Conservation (phyloP, 2,888 invertebrate species). For the Crepidodera aurea region DNA sequence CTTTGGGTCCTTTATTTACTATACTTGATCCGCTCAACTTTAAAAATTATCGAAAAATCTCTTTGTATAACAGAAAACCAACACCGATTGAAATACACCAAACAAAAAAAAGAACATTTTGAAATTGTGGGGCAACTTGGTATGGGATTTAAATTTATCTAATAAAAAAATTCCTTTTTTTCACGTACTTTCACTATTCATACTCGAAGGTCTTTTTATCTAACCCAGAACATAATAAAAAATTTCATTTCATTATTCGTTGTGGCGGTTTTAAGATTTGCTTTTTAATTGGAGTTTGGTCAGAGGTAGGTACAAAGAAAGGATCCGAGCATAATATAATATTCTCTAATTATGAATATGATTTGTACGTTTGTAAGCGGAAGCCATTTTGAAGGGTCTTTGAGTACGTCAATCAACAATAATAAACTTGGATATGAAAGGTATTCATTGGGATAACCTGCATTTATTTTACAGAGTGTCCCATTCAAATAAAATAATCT, state of each 20-base stretch:
- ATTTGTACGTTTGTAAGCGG: slow-evolving; percentile 40
- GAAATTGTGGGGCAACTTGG: no score
- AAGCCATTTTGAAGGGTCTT: slow-evolving; percentile 39
- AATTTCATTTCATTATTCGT: slow-evolving; percentile 30
- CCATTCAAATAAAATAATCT: no score
- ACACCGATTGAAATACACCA: no score
- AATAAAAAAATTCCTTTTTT: no score
- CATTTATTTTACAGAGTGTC: slow-evolving; percentile 9
- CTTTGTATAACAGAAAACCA: no score
- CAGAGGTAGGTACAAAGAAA: slow-evolving; percentile 43
- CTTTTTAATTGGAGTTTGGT: slow-evolving; percentile 46
- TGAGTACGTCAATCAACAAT: slow-evolving; percentile 43
- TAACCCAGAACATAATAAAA: slow-evolving; percentile 36
- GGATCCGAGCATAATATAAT: slow-evolving; percentile 45
- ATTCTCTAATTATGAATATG: slow-evolving; percentile 51
- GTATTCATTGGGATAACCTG: slow-evolving; percentile 32
- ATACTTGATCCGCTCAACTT: no score
- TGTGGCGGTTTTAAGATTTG: slow-evolving; percentile 28
- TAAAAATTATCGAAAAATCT: no score
- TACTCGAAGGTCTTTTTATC: slow-evolving; percentile 27
- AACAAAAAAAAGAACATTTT: no score
- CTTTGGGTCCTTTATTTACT: no score
- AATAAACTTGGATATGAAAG: slow-evolving; percentile 40
- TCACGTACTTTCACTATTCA: no score
- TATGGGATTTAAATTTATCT: no score